Evolutionary conservation across 64 coral and sea anemone genomes (phyloP).

Genomic region (Pocillopora verrucosa): DNA sequence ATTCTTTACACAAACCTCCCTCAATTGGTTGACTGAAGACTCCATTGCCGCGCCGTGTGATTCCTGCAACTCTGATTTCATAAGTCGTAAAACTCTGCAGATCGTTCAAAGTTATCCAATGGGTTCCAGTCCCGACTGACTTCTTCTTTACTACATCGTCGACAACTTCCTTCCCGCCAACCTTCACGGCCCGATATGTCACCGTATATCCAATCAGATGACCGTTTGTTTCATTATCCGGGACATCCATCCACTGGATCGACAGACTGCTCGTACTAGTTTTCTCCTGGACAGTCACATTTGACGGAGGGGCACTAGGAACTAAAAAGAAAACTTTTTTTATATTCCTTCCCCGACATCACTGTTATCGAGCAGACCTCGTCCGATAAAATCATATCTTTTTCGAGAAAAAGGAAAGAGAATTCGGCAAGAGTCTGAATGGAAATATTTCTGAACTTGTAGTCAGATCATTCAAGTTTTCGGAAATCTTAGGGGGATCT

Average conservation of each 20-base stretch:
- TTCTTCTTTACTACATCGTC: background rate
- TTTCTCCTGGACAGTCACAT: background rate
- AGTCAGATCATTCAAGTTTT: no score
- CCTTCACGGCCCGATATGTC: background rate
- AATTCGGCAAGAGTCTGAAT: no score
- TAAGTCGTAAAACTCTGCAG: slow-evolving; percentile 41
- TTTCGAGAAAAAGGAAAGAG: no score
- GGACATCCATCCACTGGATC: background rate
- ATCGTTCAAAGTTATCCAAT: background rate
- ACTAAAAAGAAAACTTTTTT: background rate
- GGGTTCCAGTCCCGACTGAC: background rate
- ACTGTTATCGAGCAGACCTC: no score
- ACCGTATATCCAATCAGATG: background rate
- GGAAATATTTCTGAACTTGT: no score
- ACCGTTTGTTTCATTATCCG: background rate
- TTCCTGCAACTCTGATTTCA: background rate
- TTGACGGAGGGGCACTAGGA: background rate
- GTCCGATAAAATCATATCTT: no score
- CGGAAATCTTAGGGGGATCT: no score
- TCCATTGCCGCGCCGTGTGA: background rate
- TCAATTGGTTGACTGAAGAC: background rate
- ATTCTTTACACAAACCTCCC: no score
- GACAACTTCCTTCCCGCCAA: slow-evolving; percentile 4
- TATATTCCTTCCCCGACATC: no score
- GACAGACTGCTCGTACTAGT: background rate